phyloP scores from a whole-genome alignment of 2,113 vertebrate genomes.

The Columbina picui region DNA sequence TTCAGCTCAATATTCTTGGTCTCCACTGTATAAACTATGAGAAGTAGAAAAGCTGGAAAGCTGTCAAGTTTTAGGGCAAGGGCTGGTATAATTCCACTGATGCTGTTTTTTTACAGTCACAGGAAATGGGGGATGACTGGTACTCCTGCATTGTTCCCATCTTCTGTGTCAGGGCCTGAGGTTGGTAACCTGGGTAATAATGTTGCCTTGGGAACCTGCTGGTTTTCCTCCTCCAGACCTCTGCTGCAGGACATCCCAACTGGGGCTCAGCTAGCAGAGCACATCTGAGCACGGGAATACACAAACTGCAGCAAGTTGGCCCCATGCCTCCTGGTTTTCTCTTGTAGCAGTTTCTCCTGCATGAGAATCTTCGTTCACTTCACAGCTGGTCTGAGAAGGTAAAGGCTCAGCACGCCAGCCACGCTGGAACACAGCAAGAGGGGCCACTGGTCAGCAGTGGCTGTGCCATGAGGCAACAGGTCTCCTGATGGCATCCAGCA shows the following conservation, averaged over 20 bases:
- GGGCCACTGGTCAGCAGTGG: neutral
- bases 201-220: neutral
- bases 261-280: neutral
- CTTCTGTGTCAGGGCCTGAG: neutral
- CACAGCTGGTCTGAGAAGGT: neutral
- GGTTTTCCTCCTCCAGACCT: neutral
- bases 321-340: neutral
- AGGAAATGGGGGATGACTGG: neutral
- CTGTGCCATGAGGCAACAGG: neutral
- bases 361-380: neutral
- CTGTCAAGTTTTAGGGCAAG: neutral
- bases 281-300: neutral
- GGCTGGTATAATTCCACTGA: neutral
- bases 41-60: neutral
- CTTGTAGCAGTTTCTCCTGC: neutral
- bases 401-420: neutral
- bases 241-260: neutral
- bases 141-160: neutral
- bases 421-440: neutral
- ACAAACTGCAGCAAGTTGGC: neutral
- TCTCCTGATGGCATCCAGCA: neutral
- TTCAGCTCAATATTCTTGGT: neutral
- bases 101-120: neutral
- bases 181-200: neutral
- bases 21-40: neutral